A percentile compares a stretch with the other conserved stretches of the same genome.
Evolutionary conservation across 2,888 invertebrate species (phyloP).

Genomic region (Sympetrum striolatum): DNA sequence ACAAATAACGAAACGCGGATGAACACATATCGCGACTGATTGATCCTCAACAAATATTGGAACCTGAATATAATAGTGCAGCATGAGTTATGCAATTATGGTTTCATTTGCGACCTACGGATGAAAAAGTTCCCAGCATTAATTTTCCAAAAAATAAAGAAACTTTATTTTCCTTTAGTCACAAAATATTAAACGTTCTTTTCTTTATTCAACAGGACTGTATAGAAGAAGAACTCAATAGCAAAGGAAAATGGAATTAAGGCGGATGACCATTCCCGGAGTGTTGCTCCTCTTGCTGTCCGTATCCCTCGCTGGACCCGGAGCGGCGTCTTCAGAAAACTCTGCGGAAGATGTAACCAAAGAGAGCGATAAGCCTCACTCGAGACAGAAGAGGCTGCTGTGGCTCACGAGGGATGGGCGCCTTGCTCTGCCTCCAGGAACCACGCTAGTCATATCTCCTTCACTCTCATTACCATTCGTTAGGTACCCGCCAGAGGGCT

Average conservation of each 20-base stretch:
- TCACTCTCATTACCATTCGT: constrained; percentile 83
- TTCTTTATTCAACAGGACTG: not conserved
- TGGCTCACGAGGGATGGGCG: constrained; percentile 88
- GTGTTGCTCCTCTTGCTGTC: not conserved
- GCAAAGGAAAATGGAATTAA: not conserved
- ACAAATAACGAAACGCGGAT: no score
- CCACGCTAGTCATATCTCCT: constrained; percentile 78
- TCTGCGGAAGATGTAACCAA: constrained; percentile 44
- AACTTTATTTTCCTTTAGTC: no score
- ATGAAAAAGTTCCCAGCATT: no score
- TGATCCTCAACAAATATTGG: no score
- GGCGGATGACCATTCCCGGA: not conserved
- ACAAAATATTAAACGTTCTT: no score
- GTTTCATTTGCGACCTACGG: no score
- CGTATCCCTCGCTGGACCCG: not conserved
- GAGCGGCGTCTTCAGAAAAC: not conserved
- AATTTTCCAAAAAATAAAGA: no score
- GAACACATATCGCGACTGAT: no score
- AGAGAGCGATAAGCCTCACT: constrained; percentile 64
- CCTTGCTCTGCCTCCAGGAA: constrained; percentile 83
- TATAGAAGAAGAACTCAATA: not conserved
- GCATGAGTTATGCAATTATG: no score
- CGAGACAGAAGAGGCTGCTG: constrained; percentile 80
- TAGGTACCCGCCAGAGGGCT: constrained; percentile 84
- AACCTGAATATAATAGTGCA: no score